Conservation (phyloP, 2,113 vertebrate genomes). For the Urocitellus parryii region DNA sequence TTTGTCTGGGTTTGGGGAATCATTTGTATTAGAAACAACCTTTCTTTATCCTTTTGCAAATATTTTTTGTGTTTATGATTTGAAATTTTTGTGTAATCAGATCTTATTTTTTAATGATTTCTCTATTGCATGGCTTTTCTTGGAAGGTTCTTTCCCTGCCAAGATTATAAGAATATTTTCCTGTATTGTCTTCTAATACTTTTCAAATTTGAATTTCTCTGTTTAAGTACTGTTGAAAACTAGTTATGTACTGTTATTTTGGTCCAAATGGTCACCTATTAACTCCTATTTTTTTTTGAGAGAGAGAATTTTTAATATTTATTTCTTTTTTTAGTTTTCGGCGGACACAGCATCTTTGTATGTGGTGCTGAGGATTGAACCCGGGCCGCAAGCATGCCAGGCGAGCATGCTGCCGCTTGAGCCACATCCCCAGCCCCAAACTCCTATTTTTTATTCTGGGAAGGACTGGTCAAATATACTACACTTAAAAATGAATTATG, state of each 20-base stretch:
- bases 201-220: slow-evolving; percentile 37
- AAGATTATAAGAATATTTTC: slow-evolving; percentile 20
- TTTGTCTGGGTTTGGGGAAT: background rate
- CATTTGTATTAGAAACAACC: slow-evolving; percentile 33
- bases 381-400: no score
- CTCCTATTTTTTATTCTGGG: background rate
- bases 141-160: slow-evolving; percentile 15
- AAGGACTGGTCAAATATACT: background rate
- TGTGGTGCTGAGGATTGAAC: no score
- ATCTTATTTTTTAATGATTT: slow-evolving; percentile 41
- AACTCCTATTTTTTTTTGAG: background rate
- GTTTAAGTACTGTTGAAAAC: background rate
- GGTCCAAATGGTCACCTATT: background rate
- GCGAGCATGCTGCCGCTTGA: no score
- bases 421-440: background rate
- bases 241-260: slow-evolving; percentile 21
- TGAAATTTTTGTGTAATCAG: slow-evolving; percentile 60
- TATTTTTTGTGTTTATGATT: slow-evolving; percentile 54
- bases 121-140: background rate
- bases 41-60: background rate
- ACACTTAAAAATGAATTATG: slow-evolving; percentile 50
- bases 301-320: no score
- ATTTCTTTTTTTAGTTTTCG: no score
- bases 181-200: background rate
- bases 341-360: no score